Percentiles rank a stretch among this genome's conserved stretches.
phyloP scores from a whole-genome alignment of 2,888 invertebrate species.

The Drosophila kuntzei region DNA sequence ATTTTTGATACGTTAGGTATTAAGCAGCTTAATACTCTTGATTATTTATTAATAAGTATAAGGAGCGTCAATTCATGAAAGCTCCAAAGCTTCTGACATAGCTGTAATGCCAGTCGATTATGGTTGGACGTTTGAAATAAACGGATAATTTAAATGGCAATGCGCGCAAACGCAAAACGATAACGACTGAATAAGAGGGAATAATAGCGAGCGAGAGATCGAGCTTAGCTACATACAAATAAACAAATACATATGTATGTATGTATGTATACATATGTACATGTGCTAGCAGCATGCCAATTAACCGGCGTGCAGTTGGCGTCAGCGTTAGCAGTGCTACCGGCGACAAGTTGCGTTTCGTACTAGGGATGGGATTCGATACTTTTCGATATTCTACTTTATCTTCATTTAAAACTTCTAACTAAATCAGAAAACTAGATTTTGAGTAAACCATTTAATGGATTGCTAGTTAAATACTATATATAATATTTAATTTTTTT shows the following conservation, averaged over 20 bases:
- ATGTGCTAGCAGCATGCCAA: conserved; percentile 64
- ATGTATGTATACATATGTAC: background rate
- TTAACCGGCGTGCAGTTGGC: conserved; percentile 51
- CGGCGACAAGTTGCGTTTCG: conserved; percentile 45
- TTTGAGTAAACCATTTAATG: no score
- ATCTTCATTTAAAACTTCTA: no score
- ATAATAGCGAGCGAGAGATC: conserved; percentile 1
- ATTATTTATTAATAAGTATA: no score
- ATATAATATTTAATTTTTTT: no score
- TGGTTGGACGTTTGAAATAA: conserved; percentile 35
- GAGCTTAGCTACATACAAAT: conserved; percentile 3
- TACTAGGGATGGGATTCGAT: no score
- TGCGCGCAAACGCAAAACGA: conserved; percentile 76
- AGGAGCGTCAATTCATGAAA: no score
- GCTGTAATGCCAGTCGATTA: conserved; percentile 25
- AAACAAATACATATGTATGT: background rate
- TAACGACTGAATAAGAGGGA: conserved; percentile 33
- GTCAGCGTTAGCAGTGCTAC: conserved; percentile 13
- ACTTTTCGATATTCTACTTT: no score
- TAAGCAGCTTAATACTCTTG: background rate
- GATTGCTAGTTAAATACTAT: no score
- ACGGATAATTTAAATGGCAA: conserved; percentile 63
- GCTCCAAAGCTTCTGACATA: conserved; percentile 15
- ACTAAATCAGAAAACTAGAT: no score
- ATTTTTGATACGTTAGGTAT: background rate